Evolutionary conservation across 2,888 invertebrate species (phyloP).

Genomic region (Rhorus exstirpatorius): DNA sequence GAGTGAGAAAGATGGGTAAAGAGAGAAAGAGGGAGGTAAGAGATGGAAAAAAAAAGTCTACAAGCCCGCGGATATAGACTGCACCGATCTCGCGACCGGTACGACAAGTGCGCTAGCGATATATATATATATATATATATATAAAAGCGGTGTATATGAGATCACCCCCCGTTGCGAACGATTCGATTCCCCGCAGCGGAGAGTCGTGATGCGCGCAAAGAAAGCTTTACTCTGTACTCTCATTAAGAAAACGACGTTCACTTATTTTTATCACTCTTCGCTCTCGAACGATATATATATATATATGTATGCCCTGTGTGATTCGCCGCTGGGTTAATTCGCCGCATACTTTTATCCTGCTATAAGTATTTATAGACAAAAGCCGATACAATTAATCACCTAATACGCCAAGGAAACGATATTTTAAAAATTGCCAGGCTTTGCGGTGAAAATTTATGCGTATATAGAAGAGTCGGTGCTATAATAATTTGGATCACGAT

Average conservation of each 20-base stretch:
- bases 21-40: slow-evolving; percentile 33
- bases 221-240: slow-evolving; percentile 86
- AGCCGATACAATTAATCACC: no score
- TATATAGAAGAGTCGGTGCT: no score
- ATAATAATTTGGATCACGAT: no score
- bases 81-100: slow-evolving; percentile 57
- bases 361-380: not conserved
- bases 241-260: slow-evolving; percentile 83
- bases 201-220: slow-evolving; percentile 78
- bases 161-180: slow-evolving; percentile 63
- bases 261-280: slow-evolving; percentile 68
- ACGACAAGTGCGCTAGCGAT: slow-evolving; percentile 65
- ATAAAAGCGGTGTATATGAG: slow-evolving; percentile 23
- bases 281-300: slow-evolving; percentile 9
- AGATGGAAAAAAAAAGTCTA: slow-evolving; percentile 82
- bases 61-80: slow-evolving; percentile 75
- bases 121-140: slow-evolving; percentile 24
- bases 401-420: no score
- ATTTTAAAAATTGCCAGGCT: no score
- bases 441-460: no score
- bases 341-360: slow-evolving; percentile 42
- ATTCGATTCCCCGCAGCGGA: slow-evolving; percentile 69
- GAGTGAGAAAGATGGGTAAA: slow-evolving; percentile 5
- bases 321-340: slow-evolving; percentile 20
- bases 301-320: not conserved